These are phyloP conservation scores for Uropsilus gracilis DNA, from an alignment of 2,113 vertebrate genomes.

Conservation along the genomic window DNA sequence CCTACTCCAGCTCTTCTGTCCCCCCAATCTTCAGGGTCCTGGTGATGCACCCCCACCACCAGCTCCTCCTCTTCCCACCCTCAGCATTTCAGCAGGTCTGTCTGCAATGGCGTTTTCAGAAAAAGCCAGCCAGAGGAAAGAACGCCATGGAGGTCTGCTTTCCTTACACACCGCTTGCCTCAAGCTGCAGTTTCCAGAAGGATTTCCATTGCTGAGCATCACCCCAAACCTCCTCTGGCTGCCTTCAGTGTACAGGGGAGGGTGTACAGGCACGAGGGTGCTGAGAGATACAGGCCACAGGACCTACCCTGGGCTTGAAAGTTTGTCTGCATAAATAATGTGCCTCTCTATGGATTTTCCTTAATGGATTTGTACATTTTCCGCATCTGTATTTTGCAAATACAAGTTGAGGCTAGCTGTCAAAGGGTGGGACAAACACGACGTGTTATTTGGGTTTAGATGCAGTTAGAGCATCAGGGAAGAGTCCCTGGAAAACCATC, in stretches of 20 bases:
- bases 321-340: background rate
- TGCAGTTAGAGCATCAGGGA: background rate
- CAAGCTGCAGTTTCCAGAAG: too few species aligned
- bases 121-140: too few species aligned
- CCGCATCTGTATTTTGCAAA: background rate
- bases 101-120: too few species aligned
- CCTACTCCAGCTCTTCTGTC: background rate
- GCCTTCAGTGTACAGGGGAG: background rate
- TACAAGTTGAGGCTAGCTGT: background rate
- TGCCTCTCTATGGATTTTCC: background rate
- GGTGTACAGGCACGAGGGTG: background rate
- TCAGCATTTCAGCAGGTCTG: background rate
- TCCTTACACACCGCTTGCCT: too few species aligned
- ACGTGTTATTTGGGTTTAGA: background rate
- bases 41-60: background rate
- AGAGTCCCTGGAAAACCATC: background rate
- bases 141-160: too few species aligned
- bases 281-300: background rate
- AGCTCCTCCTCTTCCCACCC: too few species aligned
- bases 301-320: background rate
- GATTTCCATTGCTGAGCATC: background rate
- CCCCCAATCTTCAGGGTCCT: background rate
- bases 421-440: background rate
- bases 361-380: background rate
- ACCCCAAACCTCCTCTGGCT: background rate